Evolutionary conservation across 2,797 vertebrate genomes (phyloP), one percentile per base, ranked within the genome.

Genomic region (Clarias platycephalus): DNA sequence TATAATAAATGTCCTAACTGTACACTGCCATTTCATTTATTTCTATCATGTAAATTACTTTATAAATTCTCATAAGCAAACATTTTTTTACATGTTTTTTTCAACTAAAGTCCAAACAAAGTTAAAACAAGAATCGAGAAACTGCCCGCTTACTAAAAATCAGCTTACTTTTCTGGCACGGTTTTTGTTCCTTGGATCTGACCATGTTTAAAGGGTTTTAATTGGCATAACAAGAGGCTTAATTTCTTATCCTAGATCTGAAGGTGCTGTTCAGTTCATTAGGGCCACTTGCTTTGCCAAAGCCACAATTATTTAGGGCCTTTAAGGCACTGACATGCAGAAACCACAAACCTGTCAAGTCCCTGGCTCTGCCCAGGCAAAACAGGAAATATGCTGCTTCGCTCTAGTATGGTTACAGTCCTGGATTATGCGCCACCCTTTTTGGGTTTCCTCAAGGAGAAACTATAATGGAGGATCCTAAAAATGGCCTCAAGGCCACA

Each of bases 401-500:
- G 55, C 55, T 63, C 58, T 82, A 44, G 2, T 34, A 79, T 67
- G 40, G 66, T 80, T 83, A 81, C n/a, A 44, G 74, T 76, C 53
- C 20, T 31, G 79, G 82, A 82, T 66, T 16, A 16, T 22, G n/a
- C 86, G 31, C 66, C 83, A 72, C 77, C 70, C 76, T 79, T 83
- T 82, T 81, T 74, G 64, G 64, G 44, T 78, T 78, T 82, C 79
- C 84, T 82, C 31, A 24, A 84, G 80, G n/a, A 75, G 79, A 80
- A 70, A 82, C 72, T 76, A 80, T 57, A 68, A 81, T 44, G n/a
- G 8, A 31, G 64, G 64, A 72, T 72, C 62, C 60, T 79, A 85
- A 62, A 81, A 75, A 44, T 37, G 28, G 66, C 20, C 68, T 44
- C 28, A 55, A 80, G 85, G 85, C 81, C 83, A 86, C 87, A 88